A percentile compares a stretch with the other conserved stretches of the same genome.
Conservation (phyloP, 2,888 invertebrate genomes). For the Caradrina clavipalpis region DNA sequence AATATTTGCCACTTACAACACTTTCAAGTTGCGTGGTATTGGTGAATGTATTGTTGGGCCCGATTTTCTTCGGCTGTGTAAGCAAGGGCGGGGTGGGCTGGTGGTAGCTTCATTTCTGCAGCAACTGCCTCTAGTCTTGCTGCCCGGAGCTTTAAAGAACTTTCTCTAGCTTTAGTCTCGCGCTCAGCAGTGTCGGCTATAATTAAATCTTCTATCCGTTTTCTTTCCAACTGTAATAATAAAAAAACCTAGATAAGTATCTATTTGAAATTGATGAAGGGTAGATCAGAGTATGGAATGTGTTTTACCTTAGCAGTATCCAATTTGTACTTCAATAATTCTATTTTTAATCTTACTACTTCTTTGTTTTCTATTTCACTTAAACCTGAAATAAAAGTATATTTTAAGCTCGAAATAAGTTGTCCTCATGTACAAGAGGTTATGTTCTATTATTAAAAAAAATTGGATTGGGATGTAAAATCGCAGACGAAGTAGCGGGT, state of each 20-base stretch:
- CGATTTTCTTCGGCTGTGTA: slow-evolving; percentile 73
- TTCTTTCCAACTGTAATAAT: slow-evolving; percentile 80
- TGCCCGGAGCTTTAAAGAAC: slow-evolving; percentile 76
- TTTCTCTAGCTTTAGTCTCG: slow-evolving; percentile 72
- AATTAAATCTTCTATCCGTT: slow-evolving; percentile 78
- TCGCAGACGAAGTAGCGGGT: no score
- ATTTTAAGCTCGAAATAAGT: not conserved
- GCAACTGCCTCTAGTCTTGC: slow-evolving; percentile 79
- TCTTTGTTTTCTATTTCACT: slow-evolving; percentile 75
- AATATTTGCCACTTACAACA: slow-evolving; percentile 2
- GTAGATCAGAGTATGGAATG: not conserved
- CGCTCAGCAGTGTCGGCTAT: slow-evolving; percentile 72
- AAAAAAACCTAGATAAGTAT: not conserved
- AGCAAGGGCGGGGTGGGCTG: slow-evolving; percentile 74
- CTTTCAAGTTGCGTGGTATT: slow-evolving; percentile 65
- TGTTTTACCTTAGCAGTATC: slow-evolving; percentile 83
- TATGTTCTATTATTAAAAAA: no score
- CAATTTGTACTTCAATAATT: slow-evolving; percentile 82
- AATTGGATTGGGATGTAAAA: no score
- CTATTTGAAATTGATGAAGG: not conserved
- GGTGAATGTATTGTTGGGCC: slow-evolving; percentile 75
- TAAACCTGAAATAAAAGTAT: slow-evolving; percentile 70
- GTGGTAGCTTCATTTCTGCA: slow-evolving; percentile 76
- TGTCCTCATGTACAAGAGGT: no score
- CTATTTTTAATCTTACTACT: slow-evolving; percentile 77